Evolutionary conservation across 2,113 vertebrate genomes (phyloP).

Genomic region (Antigone vipio): DNA sequence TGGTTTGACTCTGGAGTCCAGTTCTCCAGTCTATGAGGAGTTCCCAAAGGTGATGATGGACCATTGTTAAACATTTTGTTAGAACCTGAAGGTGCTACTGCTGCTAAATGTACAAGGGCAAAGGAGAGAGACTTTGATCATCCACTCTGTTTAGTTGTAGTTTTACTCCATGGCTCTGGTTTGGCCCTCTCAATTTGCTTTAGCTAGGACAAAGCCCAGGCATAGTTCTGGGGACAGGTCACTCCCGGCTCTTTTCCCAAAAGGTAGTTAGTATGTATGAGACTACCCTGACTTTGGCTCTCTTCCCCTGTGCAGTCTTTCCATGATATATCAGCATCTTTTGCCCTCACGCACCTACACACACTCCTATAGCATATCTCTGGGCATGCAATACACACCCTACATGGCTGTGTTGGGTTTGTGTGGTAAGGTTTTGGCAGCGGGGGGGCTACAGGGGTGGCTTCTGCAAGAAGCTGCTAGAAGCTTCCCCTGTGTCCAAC

Average conservation of each 20-base stretch:
- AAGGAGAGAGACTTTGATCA: not conserved
- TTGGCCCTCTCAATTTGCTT: not conserved
- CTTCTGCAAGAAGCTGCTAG: no score
- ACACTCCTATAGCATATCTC: not conserved
- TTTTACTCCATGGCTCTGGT: not conserved
- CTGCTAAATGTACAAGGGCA: not conserved
- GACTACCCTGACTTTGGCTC: not conserved
- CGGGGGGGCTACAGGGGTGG: no score
- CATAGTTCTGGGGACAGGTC: not conserved
- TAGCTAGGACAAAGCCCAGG: not conserved
- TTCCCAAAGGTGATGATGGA: not conserved
- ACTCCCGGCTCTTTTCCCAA: not conserved
- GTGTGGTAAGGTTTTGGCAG: no score
- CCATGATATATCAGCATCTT: not conserved
- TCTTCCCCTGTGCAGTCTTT: not conserved
- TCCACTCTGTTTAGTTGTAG: not conserved
- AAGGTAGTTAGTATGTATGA: not conserved
- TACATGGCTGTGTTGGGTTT: no score
- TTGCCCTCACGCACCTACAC: not conserved
- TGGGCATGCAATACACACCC: not conserved
- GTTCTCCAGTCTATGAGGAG: accelerated
- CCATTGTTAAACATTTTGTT: not conserved
- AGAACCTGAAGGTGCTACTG: not conserved
- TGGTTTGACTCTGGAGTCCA: not conserved
- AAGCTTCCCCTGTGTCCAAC: no score